Percentiles rank a stretch among this genome's conserved stretches.
These are phyloP conservation scores for Clarias platycephalus DNA, from an alignment of 2,797 vertebrate genomes.

Conservation along the genomic window DNA sequence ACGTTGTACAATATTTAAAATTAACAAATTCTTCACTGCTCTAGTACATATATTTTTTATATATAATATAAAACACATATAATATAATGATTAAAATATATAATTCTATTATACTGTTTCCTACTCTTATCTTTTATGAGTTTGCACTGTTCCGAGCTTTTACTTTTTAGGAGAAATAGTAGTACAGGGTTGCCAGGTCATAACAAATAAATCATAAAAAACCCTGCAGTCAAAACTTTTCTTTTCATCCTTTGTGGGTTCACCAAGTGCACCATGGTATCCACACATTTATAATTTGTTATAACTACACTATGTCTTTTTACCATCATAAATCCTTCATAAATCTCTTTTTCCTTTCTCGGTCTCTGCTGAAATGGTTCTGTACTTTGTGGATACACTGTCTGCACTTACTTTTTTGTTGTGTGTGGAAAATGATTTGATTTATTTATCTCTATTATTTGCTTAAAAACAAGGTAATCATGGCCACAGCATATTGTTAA, in stretches of 20 bases:
- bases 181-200: not conserved
- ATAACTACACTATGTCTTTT: not conserved
- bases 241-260: not conserved
- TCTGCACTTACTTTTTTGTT: no score
- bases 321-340: constrained; percentile 1
- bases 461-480: not conserved
- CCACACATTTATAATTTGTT: not conserved
- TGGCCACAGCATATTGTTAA: not conserved
- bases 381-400: not conserved
- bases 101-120: no score
- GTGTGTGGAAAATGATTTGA: not conserved
- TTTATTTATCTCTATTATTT: not conserved
- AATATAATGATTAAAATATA: no score
- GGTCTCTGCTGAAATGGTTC: not conserved
- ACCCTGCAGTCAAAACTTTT: not conserved
- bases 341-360: not conserved
- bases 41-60: no score
- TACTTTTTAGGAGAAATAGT: not conserved
- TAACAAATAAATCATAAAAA: not conserved
- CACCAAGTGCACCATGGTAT: not conserved
- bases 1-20: no score
- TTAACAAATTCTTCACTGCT: no score
- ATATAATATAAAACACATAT: no score
- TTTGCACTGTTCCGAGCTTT: not conserved
- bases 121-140: not conserved